phyloP scores from a whole-genome alignment of 2,113 vertebrate genomes.

The Cyprinodon tularosa region DNA sequence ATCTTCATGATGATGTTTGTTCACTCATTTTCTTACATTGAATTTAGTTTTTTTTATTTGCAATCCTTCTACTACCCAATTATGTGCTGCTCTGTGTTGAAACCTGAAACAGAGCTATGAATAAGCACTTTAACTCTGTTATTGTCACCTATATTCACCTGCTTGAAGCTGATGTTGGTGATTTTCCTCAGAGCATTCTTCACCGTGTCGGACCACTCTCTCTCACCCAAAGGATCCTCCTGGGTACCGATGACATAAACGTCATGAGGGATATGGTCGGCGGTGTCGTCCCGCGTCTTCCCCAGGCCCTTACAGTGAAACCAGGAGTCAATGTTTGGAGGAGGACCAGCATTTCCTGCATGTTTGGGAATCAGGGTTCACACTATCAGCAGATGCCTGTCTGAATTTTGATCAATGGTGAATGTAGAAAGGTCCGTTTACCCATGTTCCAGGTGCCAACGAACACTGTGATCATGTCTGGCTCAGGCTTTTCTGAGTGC shows the following conservation, averaged over 20 bases:
- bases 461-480: slow-evolving; percentile 97
- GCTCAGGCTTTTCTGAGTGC: slow-evolving; percentile 93
- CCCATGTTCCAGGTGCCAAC: slow-evolving; percentile 99
- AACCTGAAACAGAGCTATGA: neutral
- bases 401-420: neutral
- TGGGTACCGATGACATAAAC: slow-evolving; percentile 96
- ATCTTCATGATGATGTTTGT: neutral
- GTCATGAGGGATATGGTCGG: slow-evolving; percentile 96
- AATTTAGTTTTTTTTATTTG: neutral
- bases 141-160: slow-evolving; percentile 74
- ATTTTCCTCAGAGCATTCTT: slow-evolving; percentile 87
- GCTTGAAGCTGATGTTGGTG: slow-evolving; percentile 94
- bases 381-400: neutral
- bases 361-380: neutral
- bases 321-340: slow-evolving; percentile 92
- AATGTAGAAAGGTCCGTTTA: slow-evolving; percentile 52
- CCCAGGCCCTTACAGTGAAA: slow-evolving; percentile 97
- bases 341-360: slow-evolving; percentile 88
- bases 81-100: no score
- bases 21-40: neutral
- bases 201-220: slow-evolving; percentile 91
- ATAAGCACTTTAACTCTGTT: neutral
- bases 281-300: slow-evolving; percentile 92
- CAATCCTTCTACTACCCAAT: no score
- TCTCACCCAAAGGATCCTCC: slow-evolving; percentile 92